A percentile compares a stretch with the other conserved stretches of the same genome.
These are phyloP conservation scores for Misgurnus mizolepis DNA, from an alignment of 2,113 vertebrate genomes.

Conservation along the genomic window DNA sequence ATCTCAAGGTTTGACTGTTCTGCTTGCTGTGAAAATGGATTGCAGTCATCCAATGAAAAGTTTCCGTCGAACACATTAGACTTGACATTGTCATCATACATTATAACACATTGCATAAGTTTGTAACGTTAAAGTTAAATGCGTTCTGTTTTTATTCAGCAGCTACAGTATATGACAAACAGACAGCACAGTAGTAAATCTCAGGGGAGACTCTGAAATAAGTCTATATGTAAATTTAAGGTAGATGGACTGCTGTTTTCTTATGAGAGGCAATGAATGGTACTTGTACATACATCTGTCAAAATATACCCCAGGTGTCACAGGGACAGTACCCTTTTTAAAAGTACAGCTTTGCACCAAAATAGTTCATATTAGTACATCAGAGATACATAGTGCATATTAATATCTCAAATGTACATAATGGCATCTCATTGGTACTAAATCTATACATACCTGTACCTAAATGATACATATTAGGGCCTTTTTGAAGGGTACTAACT, in stretches of 20 bases:
- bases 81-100: neutral
- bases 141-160: neutral
- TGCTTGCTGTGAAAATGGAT: constrained; percentile 5
- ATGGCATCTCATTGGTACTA: no score
- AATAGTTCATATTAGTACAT: no score
- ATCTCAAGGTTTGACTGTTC: constrained; percentile 19
- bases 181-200: neutral
- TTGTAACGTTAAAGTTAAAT: constrained; percentile 22
- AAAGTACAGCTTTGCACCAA: no score
- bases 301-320: no score
- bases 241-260: constrained; percentile 17
- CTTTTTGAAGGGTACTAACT: no score
- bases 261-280: constrained; percentile 17
- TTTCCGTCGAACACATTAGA: constrained; percentile 1
- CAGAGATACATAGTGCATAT: no score
- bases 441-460: no score
- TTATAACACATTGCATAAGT: neutral
- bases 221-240: constrained; percentile 24
- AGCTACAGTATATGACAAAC: neutral
- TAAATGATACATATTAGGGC: no score
- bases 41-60: neutral
- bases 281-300: constrained; percentile 63
- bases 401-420: no score
- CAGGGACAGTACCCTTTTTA: no score
- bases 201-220: neutral